Base-by-base conservation (phyloP, 2,888 invertebrate genomes). In the Halictus ligatus region DNA sequence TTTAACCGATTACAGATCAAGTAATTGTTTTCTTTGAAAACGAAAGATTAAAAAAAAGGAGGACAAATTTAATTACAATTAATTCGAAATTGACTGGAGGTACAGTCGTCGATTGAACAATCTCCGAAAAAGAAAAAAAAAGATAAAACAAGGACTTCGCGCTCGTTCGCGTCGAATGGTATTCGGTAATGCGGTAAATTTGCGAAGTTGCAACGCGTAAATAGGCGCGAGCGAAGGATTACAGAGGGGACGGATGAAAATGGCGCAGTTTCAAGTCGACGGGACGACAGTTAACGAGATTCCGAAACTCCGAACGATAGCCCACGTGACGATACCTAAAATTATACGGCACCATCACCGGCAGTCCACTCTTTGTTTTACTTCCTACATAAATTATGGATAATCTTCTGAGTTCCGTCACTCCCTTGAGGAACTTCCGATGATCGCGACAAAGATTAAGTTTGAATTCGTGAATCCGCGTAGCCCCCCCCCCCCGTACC, bases 381-480 rank as follows among this genome's bases (percentile, higher is more conserved):
- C 84, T 90, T 89, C 86, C 83, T 89, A 90, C 90, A 90, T 90
- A 90, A 90, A 90, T 90, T 90, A 90, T 86, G 91, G 87, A 90
- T 90, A 90, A 90, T 90, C 90, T 87, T 80, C 86, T 89, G 88
- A 89, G 82, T 88, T 85, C 84, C 88, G 72, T 81, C 76, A 76
- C 79, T 77, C 80, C 78, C 60, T 29, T 58, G 76, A 69, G 69
- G 75, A 89, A 89, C 84, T 89, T 78, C 78, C 87, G 85, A 85
- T 83, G 86, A 84, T 86, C 86, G 82, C 83, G 81, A 78, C 60
- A 75, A 82, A 81, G 81, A 88, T 86, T 88, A 88, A 86, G 79
- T 84, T 80, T 84, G 86, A 88, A 88, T 86, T 84, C 84, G 81
- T 58, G 69, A 80, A 83, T 83, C 79, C 58, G 35, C 78, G 25